Conservation (phyloP, 2,797 vertebrate species). For the Coranthus polyacanthus region DNA sequence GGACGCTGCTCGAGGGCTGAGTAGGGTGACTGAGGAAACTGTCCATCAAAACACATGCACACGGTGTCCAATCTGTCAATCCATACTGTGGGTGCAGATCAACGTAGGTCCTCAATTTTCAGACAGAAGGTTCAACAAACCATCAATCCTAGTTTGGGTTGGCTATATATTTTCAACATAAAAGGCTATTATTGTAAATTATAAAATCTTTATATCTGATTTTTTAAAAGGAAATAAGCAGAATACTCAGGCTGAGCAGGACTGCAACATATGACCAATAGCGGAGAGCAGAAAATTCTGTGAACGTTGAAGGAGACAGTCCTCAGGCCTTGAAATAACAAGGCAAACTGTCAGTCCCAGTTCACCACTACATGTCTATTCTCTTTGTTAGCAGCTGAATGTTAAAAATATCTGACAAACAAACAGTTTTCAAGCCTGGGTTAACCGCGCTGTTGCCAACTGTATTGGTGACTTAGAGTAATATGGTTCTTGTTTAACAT, state of each 20-base stretch:
- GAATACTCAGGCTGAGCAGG: neutral
- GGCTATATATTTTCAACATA: neutral
- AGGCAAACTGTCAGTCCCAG: conserved; percentile 19
- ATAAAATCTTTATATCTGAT: neutral
- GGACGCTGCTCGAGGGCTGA: conserved; percentile 47
- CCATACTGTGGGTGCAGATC: conserved; percentile 6
- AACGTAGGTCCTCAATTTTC: neutral
- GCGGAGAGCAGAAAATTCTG: conserved; percentile 6
- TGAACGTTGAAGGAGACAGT: conserved; percentile 18
- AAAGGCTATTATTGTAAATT: neutral
- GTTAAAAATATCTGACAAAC: neutral
- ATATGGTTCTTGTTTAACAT: neutral
- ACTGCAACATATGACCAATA: neutral
- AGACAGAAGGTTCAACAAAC: conserved; percentile 5
- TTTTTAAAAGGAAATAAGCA: neutral
- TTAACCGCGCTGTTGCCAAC: neutral
- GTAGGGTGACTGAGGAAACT: conserved; percentile 49
- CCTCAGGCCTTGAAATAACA: conserved; percentile 36
- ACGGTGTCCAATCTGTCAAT: conserved; percentile 26
- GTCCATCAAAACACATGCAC: conserved; percentile 43
- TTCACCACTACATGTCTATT: neutral
- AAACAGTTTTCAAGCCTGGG: neutral
- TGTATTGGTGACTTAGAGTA: neutral
- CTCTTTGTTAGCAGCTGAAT: neutral
- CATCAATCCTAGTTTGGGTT: neutral